Evolutionary conservation across 2,113 vertebrate genomes (phyloP).

Genomic region (Emydura subglobosa): DNA sequence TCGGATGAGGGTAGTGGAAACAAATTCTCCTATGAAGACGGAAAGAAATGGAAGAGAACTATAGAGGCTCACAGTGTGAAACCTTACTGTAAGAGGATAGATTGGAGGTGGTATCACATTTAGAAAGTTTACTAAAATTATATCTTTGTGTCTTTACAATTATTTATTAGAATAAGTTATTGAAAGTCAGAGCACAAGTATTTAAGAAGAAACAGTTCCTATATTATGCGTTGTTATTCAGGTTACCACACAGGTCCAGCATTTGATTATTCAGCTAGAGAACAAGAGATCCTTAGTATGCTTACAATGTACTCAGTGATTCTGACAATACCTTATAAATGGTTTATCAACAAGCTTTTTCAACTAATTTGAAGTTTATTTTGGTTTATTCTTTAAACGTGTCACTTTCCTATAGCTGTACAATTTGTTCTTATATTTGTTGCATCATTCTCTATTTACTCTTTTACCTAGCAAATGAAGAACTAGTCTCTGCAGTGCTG

Average conservation of each 20-base stretch:
- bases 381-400: background rate
- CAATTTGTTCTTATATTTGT: background rate
- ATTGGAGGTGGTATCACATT: background rate
- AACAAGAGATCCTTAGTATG: background rate
- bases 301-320: background rate
- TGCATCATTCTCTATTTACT: background rate
- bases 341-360: background rate
- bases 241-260: background rate
- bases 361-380: background rate
- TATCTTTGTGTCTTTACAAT: background rate
- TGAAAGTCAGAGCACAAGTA: background rate
- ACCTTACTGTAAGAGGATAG: constrained; percentile 7
- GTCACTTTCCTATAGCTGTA: background rate
- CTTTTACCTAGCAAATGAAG: background rate
- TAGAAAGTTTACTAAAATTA: constrained; percentile 1
- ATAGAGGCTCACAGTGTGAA: background rate
- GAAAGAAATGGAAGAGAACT: constrained; percentile 27
- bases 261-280: background rate
- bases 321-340: background rate
- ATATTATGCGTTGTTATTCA: background rate
- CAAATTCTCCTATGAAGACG: constrained; percentile 65
- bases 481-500: background rate
- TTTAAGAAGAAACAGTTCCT: background rate
- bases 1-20: constrained; percentile 68
- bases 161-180: background rate